These are phyloP conservation scores for Bombycilla garrulus DNA, from an alignment of 2,113 vertebrate species.

Conservation along the genomic window DNA sequence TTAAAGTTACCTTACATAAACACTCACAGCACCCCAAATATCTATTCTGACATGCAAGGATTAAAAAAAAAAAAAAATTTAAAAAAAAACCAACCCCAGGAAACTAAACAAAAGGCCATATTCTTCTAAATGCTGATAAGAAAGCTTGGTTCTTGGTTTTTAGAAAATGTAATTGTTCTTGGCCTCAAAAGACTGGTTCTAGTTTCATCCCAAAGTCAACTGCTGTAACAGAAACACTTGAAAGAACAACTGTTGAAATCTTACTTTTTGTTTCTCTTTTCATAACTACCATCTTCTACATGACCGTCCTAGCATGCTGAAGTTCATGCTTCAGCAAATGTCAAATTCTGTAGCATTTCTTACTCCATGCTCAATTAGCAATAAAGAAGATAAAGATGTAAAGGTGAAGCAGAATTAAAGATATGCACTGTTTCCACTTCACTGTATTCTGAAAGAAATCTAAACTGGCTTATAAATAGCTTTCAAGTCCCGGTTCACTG, in stretches of 20 bases:
- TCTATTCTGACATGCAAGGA: background rate
- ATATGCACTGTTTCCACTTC: background rate
- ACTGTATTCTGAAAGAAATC: background rate
- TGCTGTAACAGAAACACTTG: background rate
- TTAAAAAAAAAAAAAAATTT: background rate
- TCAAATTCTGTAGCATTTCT: background rate
- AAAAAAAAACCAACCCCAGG: background rate
- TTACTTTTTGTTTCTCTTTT: slow-evolving; percentile 7
- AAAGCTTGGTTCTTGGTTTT: background rate
- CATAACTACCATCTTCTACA: background rate
- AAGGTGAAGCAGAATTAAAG: background rate
- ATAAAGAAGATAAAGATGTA: background rate
- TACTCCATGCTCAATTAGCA: background rate
- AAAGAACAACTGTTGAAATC: background rate
- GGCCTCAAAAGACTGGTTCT: background rate
- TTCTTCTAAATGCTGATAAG: background rate
- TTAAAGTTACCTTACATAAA: background rate
- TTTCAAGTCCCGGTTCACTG: background rate
- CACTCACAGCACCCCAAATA: background rate
- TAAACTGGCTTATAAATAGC: background rate
- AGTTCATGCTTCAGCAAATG: slow-evolving; percentile 7
- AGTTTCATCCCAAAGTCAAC: background rate
- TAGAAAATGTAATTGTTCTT: background rate
- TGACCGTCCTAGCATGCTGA: background rate
- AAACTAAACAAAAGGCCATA: background rate